phyloP scores from a whole-genome alignment of 2,113 vertebrate species.

The Atherinomorus stipes region DNA sequence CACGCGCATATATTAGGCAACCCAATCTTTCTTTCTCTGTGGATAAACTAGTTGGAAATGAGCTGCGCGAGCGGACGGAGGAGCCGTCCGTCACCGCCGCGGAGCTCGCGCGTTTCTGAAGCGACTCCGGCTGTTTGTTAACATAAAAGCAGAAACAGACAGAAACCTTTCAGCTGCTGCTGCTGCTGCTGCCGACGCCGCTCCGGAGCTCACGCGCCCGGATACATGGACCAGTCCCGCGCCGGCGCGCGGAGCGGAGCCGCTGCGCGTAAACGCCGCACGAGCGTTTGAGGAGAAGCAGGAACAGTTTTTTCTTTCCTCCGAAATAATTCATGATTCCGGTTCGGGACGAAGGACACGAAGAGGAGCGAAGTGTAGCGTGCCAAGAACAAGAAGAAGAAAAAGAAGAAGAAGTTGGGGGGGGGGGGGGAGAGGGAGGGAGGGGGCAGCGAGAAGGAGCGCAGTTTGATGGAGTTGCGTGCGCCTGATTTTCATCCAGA shows the following conservation, averaged over 20 bases:
- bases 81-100: slow-evolving; percentile 87
- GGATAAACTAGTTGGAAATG: slow-evolving; percentile 98
- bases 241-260: slow-evolving; percentile 73
- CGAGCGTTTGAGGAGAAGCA: slow-evolving; percentile 86
- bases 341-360: slow-evolving; percentile 86
- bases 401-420: slow-evolving; percentile 10
- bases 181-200: slow-evolving; percentile 12
- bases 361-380: slow-evolving; percentile 50
- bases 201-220: slow-evolving; percentile 38
- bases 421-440: background rate
- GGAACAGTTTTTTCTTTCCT: slow-evolving; percentile 75
- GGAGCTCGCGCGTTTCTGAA: slow-evolving; percentile 78
- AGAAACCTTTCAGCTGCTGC: slow-evolving; percentile 12
- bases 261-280: slow-evolving; percentile 86
- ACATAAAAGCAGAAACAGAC: slow-evolving; percentile 3
- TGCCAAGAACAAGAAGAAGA: slow-evolving; percentile 38
- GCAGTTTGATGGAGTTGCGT: slow-evolving; percentile 98
- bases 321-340: slow-evolving; percentile 93
- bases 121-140: slow-evolving; percentile 51
- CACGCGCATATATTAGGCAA: slow-evolving; percentile 99
- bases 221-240: slow-evolving; percentile 39
- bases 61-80: slow-evolving; percentile 89
- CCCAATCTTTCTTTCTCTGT: slow-evolving; percentile 96
- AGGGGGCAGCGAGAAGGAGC: slow-evolving; percentile 44
- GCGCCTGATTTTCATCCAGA: slow-evolving; percentile 88